A percentile compares a stretch with the other conserved stretches of the same genome.
Evolutionary conservation across 2,797 vertebrate species (phyloP).

Genomic region (Nothura maculosa): DNA sequence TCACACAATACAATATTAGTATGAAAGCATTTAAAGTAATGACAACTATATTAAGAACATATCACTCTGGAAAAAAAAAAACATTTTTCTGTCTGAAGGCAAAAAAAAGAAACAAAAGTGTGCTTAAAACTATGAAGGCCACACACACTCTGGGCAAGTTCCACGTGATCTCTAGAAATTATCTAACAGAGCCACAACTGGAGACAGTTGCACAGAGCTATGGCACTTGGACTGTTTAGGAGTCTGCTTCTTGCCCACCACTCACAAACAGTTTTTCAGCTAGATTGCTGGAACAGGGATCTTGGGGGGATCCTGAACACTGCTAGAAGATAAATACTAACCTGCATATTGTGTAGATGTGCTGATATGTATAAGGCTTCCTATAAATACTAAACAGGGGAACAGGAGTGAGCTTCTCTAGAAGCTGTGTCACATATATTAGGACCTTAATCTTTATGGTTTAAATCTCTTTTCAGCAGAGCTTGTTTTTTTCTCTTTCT

Average conservation of each 20-base stretch:
- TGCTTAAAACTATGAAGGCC: neutral
- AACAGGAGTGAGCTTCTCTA: neutral
- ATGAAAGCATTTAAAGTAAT: constrained; percentile 50
- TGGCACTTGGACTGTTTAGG: neutral
- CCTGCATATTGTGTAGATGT: neutral
- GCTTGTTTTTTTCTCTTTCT: neutral
- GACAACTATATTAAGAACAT: constrained; percentile 56
- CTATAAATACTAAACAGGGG: neutral
- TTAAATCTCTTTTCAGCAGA: neutral
- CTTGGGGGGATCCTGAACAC: neutral
- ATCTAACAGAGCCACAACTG: constrained; percentile 22
- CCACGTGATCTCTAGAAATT: constrained; percentile 1
- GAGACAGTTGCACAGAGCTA: neutral
- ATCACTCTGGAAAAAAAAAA: neutral
- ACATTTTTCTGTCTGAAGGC: constrained; percentile 3
- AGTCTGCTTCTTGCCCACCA: neutral
- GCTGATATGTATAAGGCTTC: neutral
- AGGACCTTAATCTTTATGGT: neutral
- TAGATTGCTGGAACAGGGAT: neutral
- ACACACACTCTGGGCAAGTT: neutral
- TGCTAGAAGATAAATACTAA: neutral
- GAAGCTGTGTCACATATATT: neutral
- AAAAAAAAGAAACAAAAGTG: neutral
- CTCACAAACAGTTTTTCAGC: neutral
- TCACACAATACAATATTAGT: constrained; percentile 33